Conservation (phyloP, 1,140 invertebrate species). For the Nephila pilipes region DNA sequence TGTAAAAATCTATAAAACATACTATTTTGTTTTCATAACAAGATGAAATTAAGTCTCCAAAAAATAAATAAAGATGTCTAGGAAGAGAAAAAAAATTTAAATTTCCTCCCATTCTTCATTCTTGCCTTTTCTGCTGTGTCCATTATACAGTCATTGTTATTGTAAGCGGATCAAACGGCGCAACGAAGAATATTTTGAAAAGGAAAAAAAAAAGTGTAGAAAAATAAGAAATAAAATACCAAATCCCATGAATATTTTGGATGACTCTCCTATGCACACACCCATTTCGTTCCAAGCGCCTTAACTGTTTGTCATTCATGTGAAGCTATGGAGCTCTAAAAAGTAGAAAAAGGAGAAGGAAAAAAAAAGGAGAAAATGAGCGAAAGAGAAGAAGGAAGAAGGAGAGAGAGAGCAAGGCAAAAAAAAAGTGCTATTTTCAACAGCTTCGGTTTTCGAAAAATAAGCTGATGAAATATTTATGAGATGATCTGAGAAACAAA, state of each 20-base stretch:
- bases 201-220: background rate
- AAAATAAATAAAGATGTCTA: background rate
- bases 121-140: conserved; percentile 42
- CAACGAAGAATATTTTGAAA: conserved; percentile 25
- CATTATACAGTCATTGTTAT: conserved; percentile 71
- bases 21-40: conserved; percentile 37
- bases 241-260: conserved; percentile 74
- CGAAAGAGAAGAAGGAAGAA: background rate
- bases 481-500: conserved; percentile 42
- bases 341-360: background rate
- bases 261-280: conserved; percentile 32
- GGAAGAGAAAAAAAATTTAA: background rate
- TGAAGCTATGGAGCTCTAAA: conserved; percentile 42
- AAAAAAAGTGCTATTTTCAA: conserved; percentile 50
- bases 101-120: conserved; percentile 13
- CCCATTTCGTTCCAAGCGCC: background rate
- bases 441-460: conserved; percentile 49
- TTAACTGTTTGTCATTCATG: conserved; percentile 69
- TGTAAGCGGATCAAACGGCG: conserved; percentile 70
- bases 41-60: background rate
- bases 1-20: background rate
- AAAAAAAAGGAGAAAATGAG: background rate
- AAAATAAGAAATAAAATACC: background rate
- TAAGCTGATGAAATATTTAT: conserved; percentile 70
- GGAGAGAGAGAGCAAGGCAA: background rate